Percentiles rank a stretch among this genome's conserved stretches.
Evolutionary conservation across 92 coral and sea anemone genomes (phyloP).

Genomic region (Epizoanthus ramosus): DNA sequence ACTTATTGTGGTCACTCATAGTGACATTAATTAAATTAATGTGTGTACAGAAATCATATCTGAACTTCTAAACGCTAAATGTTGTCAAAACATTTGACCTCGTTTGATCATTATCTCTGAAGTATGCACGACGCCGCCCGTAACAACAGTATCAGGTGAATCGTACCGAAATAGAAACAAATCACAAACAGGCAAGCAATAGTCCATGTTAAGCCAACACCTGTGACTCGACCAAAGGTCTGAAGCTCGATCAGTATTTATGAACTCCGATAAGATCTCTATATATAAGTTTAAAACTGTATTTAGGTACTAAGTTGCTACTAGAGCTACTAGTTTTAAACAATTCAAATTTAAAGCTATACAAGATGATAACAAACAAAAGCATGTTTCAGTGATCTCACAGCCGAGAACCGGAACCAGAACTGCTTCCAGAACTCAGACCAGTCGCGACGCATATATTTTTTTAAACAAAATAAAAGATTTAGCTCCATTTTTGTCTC

Average conservation of each 20-base stretch:
- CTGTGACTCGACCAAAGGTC: too few relatives aligned
- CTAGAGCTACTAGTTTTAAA: not conserved
- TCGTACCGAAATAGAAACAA: not conserved
- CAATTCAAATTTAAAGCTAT: not conserved
- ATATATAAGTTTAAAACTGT: too few relatives aligned
- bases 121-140: not conserved
- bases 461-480: not conserved
- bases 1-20: slow-evolving; percentile 1
- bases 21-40: slow-evolving; percentile 3
- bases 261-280: too few relatives aligned
- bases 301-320: not conserved
- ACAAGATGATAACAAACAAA: not conserved
- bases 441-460: slow-evolving; percentile 1
- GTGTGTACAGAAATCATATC: not conserved
- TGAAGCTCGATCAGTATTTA: too few relatives aligned
- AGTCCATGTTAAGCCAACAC: too few relatives aligned
- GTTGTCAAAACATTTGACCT: not conserved
- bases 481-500: not conserved
- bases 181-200: not conserved
- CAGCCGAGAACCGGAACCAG: not conserved
- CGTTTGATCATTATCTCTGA: not conserved
- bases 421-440: not conserved
- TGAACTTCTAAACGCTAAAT: not conserved
- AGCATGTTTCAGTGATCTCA: not conserved
- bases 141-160: not conserved